These are phyloP conservation scores for Saccostrea cuccullata DNA, from an alignment of 1,140 invertebrate species.

Conservation along the genomic window DNA sequence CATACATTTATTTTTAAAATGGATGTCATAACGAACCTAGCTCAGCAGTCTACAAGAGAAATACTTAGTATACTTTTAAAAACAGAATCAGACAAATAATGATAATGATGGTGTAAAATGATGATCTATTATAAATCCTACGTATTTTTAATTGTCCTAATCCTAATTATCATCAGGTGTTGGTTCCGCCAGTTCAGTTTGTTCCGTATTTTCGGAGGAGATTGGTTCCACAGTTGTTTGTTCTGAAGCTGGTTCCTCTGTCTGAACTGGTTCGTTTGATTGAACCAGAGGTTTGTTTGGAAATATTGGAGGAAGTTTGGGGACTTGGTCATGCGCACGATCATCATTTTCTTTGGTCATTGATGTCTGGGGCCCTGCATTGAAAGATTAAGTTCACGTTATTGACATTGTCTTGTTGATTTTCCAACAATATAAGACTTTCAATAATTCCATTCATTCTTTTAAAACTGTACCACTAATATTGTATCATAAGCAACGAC, in stretches of 20 bases:
- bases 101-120: background rate
- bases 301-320: slow-evolving; percentile 18
- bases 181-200: background rate
- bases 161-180: background rate
- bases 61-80: too few species aligned
- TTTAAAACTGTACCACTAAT: too few species aligned
- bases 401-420: too few species aligned
- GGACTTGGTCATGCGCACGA: background rate
- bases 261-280: background rate
- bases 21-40: too few species aligned
- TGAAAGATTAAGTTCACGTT: background rate
- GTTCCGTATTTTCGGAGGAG: background rate
- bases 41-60: too few species aligned
- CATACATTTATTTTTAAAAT: too few species aligned
- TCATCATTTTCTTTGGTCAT: too few species aligned
- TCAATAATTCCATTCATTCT: too few species aligned
- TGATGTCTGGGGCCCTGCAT: background rate
- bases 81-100: too few species aligned
- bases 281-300: slow-evolving; percentile 15
- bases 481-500: too few species aligned
- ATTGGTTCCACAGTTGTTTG: background rate
- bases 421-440: too few species aligned
- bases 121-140: background rate
- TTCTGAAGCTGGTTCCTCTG: background rate
- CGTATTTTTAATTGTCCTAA: background rate